Base-by-base conservation (phyloP, 2,797 vertebrate genomes). In the Phrynocephalus forsythii region DNA sequence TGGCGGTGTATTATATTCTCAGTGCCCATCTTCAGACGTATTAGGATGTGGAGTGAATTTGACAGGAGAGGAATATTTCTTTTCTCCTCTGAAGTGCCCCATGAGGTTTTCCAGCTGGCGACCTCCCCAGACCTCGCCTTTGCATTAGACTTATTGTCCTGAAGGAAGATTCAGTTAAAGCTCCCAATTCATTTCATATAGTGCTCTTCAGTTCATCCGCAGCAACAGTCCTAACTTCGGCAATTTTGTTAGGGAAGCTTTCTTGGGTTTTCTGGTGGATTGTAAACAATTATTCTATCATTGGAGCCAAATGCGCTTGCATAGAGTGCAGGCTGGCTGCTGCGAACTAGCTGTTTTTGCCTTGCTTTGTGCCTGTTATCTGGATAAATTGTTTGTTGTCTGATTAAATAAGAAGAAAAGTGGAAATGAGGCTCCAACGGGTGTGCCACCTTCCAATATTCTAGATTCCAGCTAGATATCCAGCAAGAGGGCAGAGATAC, bases 101-200 rank as follows among this genome's bases (percentile, higher is more conserved):
- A 86, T 85, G 95, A 96, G 96, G 92, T 92, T 93, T 96, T 95
- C 94, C 95, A 88, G 89, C 91, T 90, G 7, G 90, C 86, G 96
- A 97, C 97, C 97, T 96, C 94, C 92, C 93, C 94, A 94, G 96
- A 96, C 96, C 96, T 95, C 90, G 93, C 92, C 95, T 95, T 94
- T 96, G 93, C 96, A 97, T 97, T 97, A 97, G 95, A 97, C 95
- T 97, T 97, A 97, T 97, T 97, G 96, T 97, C 97, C 97, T 95
- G 93, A 95, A 95, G 95, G 94, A 96, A 97, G 96, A 97, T 97
- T 97, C 95, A 91, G 96, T 97, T 97, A 98, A 95, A 94, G 97
- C 93, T 95, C 91, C 94, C 93, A 94, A 95, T 96, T 97, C 97
- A 97, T 97, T 97, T 97, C 94, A 93, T 96, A 97, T 96, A 97